Base-by-base conservation (phyloP, 2,797 vertebrate species). In the Alauda arvensis region DNA sequence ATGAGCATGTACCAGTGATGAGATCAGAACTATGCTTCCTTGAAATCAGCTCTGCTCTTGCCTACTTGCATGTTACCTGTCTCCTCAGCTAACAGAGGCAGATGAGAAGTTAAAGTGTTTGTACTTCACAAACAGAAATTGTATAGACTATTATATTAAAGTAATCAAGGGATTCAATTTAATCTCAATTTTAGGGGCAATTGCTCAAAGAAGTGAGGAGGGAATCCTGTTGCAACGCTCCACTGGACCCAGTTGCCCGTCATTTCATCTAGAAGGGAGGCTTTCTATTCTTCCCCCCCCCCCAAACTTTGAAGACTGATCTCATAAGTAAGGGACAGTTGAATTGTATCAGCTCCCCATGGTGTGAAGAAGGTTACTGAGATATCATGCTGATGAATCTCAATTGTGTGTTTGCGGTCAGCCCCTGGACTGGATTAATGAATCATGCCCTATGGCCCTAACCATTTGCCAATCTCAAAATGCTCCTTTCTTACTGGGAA, bases 1-100 rank as follows among this genome's bases (percentile, higher is more conserved):
- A 15, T 0, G 2, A 77, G 6, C 0, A 0, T 46, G 15, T 67
- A 48, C 11, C 34, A 49, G 33, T 53, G 49, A 79, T 57, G 34
- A 86, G 28, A 67, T 71, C 28, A 74, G 46, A 76, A 18, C 21
- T 28, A 8, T 4, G 8, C 28, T 29, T 78, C 63, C 49, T 69
- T 83, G 48, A 76, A 89, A 83, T 3, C 15, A 62, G 3, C 15
- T 81, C 45, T 81, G n/a, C n/a, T 10, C 37, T 69, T 12, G 1
- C 18, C 52, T 83, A 17, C 29, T 63, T 2, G 0, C 8, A 25
- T 11, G 10, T 76, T 63, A 61, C 8, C 6, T 37, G 37, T 49
- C 24, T 89, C 26, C 18, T 77, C 40, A 28, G 39, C 37, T 84
- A 60, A 45, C 9, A 65, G 56, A 76, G 24, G 5, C 56, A 67